Percentiles rank a stretch among this genome's conserved stretches.
These are phyloP conservation scores for Leptinotarsa haldemani DNA, from an alignment of 2,888 invertebrate genomes.

Conservation along the genomic window DNA sequence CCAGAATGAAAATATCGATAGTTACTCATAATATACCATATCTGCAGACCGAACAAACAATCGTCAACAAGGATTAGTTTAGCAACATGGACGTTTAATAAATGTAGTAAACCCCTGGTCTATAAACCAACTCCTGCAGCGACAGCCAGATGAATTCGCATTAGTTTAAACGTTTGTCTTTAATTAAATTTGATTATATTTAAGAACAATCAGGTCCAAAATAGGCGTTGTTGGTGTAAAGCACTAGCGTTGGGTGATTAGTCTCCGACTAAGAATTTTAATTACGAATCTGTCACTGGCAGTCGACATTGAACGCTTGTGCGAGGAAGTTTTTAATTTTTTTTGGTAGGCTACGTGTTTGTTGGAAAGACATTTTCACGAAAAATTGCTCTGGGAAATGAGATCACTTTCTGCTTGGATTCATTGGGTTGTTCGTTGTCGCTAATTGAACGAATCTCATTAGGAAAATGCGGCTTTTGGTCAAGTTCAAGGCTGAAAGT, in stretches of 20 bases:
- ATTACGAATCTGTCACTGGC: constrained; percentile 59
- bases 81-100: neutral
- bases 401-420: neutral
- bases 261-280: constrained; percentile 59
- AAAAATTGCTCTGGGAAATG: constrained; percentile 14
- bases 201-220: constrained; percentile 54
- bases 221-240: constrained; percentile 50
- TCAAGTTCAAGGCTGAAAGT: too few species aligned
- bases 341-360: constrained; percentile 10
- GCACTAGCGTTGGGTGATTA: constrained; percentile 52
- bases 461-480: too few species aligned
- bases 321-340: constrained; percentile 30
- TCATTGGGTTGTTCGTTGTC: neutral
- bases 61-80: too few species aligned
- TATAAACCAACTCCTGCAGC: neutral
- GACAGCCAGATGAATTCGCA: constrained; percentile 10
- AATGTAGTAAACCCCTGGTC: neutral
- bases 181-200: constrained; percentile 59
- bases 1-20: too few species aligned
- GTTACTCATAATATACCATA: too few species aligned
- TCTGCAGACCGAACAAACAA: too few species aligned
- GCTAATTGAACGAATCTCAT: neutral
- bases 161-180: constrained; percentile 52
- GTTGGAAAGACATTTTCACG: constrained; percentile 1
- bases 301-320: constrained; percentile 49